These are phyloP conservation scores for Haliclona indistincta DNA, from an alignment of 37 sponge, comb jelly and placozoan species.

Conservation along the genomic window DNA sequence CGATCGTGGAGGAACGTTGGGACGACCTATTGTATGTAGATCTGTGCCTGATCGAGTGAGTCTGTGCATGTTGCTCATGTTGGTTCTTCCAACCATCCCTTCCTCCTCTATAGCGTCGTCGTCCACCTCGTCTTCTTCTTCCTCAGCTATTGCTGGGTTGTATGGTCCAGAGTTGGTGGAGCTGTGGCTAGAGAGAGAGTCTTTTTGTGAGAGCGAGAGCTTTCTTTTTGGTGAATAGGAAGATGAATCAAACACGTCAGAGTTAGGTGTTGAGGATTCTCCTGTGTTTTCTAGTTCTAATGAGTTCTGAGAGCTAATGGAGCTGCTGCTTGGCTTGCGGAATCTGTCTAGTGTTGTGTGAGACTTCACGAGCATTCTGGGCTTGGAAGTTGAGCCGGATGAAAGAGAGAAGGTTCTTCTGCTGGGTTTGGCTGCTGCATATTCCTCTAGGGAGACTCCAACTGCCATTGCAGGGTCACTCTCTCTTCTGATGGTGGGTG, in stretches of 20 bases:
- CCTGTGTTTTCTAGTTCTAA: background rate
- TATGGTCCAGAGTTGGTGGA: conserved; percentile 7
- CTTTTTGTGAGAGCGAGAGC: conserved; percentile 32
- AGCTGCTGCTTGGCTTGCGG: conserved; percentile 1
- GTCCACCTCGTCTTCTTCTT: background rate
- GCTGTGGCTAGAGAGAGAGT: conserved; percentile 45
- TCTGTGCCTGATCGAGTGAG: background rate
- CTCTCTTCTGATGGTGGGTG: background rate
- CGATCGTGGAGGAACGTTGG: conserved; percentile 67
- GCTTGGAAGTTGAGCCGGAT: background rate
- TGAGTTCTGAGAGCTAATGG: conserved; percentile 13
- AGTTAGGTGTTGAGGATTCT: background rate
- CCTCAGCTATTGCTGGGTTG: conserved; percentile 9
- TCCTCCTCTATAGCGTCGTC: no score
- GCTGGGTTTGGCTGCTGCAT: background rate
- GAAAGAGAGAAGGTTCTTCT: background rate
- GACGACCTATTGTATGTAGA: conserved; percentile 29
- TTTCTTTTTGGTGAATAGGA: background rate
- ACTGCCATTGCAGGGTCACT: conserved; percentile 1
- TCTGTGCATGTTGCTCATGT: background rate
- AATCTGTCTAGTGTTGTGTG: conserved; percentile 45
- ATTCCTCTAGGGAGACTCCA: conserved; percentile 57
- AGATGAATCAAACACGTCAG: conserved; percentile 1
- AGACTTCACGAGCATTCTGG: conserved; percentile 1
- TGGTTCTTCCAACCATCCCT: no score